phyloP scores from a whole-genome alignment of 2,113 vertebrate species.

The Lamprotornis superbus region DNA sequence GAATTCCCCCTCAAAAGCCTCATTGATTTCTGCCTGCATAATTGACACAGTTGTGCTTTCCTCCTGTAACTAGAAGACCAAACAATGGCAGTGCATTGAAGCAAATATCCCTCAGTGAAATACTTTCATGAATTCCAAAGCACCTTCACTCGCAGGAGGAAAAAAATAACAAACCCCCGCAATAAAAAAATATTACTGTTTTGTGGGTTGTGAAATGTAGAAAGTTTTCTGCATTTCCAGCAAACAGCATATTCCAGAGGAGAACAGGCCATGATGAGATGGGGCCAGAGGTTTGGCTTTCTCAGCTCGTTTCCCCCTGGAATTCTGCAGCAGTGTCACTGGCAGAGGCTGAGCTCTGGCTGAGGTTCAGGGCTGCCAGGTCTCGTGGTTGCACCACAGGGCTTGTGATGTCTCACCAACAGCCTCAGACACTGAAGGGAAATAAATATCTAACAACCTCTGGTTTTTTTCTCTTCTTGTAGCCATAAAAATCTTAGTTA shows the following conservation, averaged over 20 bases:
- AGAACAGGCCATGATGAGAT: not conserved
- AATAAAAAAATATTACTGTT: not conserved
- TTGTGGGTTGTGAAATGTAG: not conserved
- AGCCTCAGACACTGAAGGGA: not conserved
- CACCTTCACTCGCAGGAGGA: rapidly evolving
- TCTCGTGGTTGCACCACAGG: not conserved
- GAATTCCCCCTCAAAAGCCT: not conserved
- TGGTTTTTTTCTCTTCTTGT: not conserved
- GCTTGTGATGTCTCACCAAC: not conserved
- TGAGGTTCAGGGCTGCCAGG: not conserved
- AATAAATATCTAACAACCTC: not conserved
- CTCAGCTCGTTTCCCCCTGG: not conserved
- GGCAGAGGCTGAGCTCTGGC: not conserved
- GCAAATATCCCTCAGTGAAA: not conserved
- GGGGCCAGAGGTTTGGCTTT: not conserved
- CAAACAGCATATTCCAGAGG: not conserved
- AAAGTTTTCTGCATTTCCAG: not conserved
- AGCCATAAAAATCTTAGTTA: not conserved
- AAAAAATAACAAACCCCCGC: not conserved
- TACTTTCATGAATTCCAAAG: not conserved
- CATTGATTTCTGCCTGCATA: slow-evolving; percentile 13
- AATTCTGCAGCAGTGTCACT: not conserved
- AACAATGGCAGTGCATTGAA: not conserved
- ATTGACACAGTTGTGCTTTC: slow-evolving; percentile 1
- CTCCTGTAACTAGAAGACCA: not conserved